Percentiles rank a stretch among this genome's conserved stretches.
Evolutionary conservation across 2,888 invertebrate species (phyloP).

Genomic region (Lycia hirtaria): DNA sequence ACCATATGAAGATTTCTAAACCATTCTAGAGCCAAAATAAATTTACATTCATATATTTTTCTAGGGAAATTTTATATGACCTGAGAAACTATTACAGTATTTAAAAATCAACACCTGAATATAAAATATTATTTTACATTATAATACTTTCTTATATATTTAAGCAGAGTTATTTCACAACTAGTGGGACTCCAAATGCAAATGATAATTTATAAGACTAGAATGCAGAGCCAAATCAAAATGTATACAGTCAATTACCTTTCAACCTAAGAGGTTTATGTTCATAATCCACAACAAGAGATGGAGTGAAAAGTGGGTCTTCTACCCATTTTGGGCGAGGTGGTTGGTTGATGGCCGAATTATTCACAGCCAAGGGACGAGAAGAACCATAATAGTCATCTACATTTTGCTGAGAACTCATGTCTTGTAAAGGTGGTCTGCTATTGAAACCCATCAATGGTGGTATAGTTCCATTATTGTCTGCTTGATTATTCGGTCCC

Average conservation of each 20-base stretch:
- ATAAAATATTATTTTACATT: not conserved
- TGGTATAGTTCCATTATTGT: constrained; percentile 25
- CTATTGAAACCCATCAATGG: constrained; percentile 14
- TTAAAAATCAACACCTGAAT: not conserved
- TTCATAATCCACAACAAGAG: constrained; percentile 89
- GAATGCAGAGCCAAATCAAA: constrained; percentile 26
- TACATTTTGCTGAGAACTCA: constrained; percentile 32
- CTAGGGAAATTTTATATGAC: not conserved
- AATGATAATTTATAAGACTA: constrained; percentile 2
- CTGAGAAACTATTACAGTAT: not conserved
- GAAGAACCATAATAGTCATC: constrained; percentile 28
- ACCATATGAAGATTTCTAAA: constrained; percentile 7
- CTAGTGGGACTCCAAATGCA: no score
- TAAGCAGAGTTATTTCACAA: no score
- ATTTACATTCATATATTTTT: not conserved
- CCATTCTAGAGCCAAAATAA: constrained; percentile 24
- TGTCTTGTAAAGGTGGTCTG: constrained; percentile 34
- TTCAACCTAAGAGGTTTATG: constrained; percentile 85
- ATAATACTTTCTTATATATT: no score
- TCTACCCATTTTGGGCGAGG: constrained; percentile 63
- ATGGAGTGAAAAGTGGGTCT: constrained; percentile 81
- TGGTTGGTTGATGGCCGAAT: constrained; percentile 32
- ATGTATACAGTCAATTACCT: constrained; percentile 70
- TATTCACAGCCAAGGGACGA: constrained; percentile 39
- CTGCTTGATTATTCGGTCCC: constrained; percentile 12